Percentiles rank a stretch among this genome's conserved stretches.
These are phyloP conservation scores for Epistrophe eligans DNA, from an alignment of 2,888 invertebrate genomes.

Conservation along the genomic window DNA sequence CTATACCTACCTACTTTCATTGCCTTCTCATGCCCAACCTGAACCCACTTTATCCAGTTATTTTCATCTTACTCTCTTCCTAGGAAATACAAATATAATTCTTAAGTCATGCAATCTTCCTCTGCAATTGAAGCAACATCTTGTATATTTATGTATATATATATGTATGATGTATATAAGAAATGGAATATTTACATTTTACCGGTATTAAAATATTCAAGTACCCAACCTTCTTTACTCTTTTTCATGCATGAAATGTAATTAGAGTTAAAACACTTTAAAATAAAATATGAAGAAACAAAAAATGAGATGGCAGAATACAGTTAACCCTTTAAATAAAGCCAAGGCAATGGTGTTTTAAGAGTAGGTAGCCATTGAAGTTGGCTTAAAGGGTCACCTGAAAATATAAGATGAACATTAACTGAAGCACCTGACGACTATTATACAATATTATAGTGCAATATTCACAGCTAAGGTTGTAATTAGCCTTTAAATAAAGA, in stretches of 20 bases:
- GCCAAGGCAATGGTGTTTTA: conserved; percentile 3
- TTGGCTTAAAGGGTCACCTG: conserved; percentile 33
- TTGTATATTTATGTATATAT: too few relatives aligned
- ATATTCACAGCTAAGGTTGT: conserved; percentile 23
- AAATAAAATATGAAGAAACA: conserved; percentile 5
- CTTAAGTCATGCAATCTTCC: conserved; percentile 63
- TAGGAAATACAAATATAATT: conserved; percentile 64
- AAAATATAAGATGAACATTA: conserved; percentile 14
- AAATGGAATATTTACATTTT: conserved; percentile 30
- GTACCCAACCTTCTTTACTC: conserved; percentile 23
- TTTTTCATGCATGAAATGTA: conserved; percentile 64
- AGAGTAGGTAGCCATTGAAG: conserved; percentile 45
- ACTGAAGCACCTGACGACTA: conserved; percentile 4
- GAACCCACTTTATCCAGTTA: conserved; percentile 73
- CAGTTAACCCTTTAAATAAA: conserved; percentile 47
- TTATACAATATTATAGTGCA: background rate
- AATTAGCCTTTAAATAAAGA: conserved; percentile 2
- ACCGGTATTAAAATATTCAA: conserved; percentile 36
- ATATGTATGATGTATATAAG: too few relatives aligned
- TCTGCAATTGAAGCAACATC: conserved; percentile 38
- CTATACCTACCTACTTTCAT: conserved; percentile 64
- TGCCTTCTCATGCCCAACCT: conserved; percentile 63
- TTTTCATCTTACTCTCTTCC: conserved; percentile 72
- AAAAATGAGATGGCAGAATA: background rate
- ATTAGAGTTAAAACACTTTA: conserved; percentile 49